Evolutionary conservation across 92 coral and sea anemone species (phyloP).

Genomic region (Siderastrea radians): DNA sequence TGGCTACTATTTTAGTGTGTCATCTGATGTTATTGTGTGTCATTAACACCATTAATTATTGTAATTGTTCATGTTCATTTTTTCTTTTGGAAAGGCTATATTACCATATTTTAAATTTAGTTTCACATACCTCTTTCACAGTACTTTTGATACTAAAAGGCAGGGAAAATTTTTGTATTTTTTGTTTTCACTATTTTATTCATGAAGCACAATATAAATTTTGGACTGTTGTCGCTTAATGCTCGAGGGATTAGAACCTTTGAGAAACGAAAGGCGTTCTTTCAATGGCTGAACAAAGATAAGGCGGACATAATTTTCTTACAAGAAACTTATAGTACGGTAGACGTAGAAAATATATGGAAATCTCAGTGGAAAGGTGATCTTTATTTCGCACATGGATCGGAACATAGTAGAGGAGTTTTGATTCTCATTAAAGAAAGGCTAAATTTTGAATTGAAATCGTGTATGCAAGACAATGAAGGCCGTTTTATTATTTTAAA

Average conservation of each 20-base stretch:
- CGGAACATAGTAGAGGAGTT: slow-evolving; percentile 62
- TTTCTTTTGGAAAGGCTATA: neutral
- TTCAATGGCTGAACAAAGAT: slow-evolving; percentile 46
- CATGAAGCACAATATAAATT: slow-evolving; percentile 29
- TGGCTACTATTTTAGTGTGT: neutral
- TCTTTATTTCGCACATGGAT: slow-evolving; percentile 54
- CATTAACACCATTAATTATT: neutral
- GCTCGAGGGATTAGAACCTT: slow-evolving; percentile 58
- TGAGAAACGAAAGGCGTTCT: slow-evolving; percentile 51
- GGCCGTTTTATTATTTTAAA: neutral
- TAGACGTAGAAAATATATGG: slow-evolving; percentile 42
- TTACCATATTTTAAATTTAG: neutral
- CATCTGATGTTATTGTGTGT: neutral
- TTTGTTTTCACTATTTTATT: neutral
- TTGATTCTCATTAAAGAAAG: slow-evolving; percentile 34
- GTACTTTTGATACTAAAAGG: neutral
- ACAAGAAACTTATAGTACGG: slow-evolving; percentile 62
- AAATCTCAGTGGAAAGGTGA: slow-evolving; percentile 54
- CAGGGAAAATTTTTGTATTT: neutral
- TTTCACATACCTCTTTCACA: neutral
- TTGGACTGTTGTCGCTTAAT: slow-evolving; percentile 52
- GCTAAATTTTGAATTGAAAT: slow-evolving; percentile 29
- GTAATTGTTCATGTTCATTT: neutral
- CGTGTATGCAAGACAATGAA: too few species aligned
- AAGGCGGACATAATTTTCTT: slow-evolving; percentile 40